phyloP scores from a whole-genome alignment of 2,113 vertebrate species.

The Hyla sarda region DNA sequence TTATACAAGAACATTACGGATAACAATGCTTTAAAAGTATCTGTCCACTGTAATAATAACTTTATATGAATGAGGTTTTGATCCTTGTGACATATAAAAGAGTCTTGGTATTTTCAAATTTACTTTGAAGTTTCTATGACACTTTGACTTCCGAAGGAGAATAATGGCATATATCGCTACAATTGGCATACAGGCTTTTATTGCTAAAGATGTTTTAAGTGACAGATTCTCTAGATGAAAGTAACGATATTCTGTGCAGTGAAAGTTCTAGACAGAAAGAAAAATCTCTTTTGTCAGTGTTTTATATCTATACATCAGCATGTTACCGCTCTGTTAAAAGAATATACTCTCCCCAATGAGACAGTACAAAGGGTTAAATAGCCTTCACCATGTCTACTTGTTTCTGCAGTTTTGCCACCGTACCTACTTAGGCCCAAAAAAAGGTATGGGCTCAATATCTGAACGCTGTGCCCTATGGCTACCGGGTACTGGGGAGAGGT shows the following conservation, averaged over 20 bases:
- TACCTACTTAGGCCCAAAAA: no score
- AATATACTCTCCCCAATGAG: no score
- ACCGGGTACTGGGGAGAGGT: no score
- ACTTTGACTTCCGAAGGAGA: constrained; percentile 1
- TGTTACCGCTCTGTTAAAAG: neutral
- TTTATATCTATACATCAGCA: neutral
- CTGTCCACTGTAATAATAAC: neutral
- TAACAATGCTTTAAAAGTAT: neutral
- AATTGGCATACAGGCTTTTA: neutral
- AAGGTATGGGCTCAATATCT: no score
- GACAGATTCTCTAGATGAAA: constrained; percentile 2
- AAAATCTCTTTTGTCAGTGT: neutral
- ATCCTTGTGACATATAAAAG: neutral
- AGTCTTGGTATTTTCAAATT: neutral
- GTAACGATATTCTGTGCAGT: neutral
- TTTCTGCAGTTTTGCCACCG: no score
- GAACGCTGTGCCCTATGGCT: no score
- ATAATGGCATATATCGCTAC: neutral
- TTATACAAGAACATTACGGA: neutral
- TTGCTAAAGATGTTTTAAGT: neutral
- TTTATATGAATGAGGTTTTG: neutral
- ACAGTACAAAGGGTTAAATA: no score
- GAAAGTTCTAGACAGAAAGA: neutral
- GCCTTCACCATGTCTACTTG: no score
- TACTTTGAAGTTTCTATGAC: neutral